Percentiles rank a stretch among this genome's conserved stretches.
Evolutionary conservation across 1,140 invertebrate genomes (phyloP).

Genomic region (Drosophila prosaltans): DNA sequence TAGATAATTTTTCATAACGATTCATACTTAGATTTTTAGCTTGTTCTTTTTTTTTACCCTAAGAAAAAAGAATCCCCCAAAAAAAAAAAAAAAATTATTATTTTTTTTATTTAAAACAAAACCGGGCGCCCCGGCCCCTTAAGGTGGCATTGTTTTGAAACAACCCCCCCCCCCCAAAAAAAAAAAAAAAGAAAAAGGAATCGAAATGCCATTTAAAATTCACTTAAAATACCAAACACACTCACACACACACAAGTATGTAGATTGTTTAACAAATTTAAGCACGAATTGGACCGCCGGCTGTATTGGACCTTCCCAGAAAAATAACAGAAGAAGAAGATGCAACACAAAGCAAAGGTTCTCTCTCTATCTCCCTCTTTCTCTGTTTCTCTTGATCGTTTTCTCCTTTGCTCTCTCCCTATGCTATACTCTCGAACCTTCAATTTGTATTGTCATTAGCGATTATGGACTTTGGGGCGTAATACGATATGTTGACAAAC

Average conservation of each 20-base stretch:
- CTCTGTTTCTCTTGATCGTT: slow-evolving; percentile 15
- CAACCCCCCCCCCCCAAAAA: slow-evolving; percentile 29
- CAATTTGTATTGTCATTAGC: slow-evolving; percentile 81
- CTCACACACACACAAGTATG: slow-evolving; percentile 33
- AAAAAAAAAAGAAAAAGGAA: slow-evolving; percentile 13
- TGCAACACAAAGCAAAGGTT: slow-evolving; percentile 56
- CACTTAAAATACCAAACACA: slow-evolving; percentile 53
- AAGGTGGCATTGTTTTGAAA: slow-evolving; percentile 35
- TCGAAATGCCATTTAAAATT: slow-evolving; percentile 37
- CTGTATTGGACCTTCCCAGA: slow-evolving; percentile 67
- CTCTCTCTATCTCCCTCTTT: not conserved
- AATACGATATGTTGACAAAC: slow-evolving; percentile 77
- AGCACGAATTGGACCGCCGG: slow-evolving; percentile 47
- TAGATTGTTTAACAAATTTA: slow-evolving; percentile 60
- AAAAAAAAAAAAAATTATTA: too few relatives aligned
- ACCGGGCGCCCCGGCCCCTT: too few relatives aligned
- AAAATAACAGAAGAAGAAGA: slow-evolving; percentile 52
- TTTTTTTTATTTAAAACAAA: too few relatives aligned
- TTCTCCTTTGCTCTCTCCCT: slow-evolving; percentile 7
- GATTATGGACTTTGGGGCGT: slow-evolving; percentile 68
- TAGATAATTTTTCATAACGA: too few relatives aligned
- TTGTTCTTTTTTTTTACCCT: not conserved
- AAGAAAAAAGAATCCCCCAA: too few relatives aligned
- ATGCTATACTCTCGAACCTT: slow-evolving; percentile 24
- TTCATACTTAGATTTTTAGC: too few relatives aligned